phyloP scores from a whole-genome alignment of 2,113 vertebrate species.

The Corynorhinus townsendii region DNA sequence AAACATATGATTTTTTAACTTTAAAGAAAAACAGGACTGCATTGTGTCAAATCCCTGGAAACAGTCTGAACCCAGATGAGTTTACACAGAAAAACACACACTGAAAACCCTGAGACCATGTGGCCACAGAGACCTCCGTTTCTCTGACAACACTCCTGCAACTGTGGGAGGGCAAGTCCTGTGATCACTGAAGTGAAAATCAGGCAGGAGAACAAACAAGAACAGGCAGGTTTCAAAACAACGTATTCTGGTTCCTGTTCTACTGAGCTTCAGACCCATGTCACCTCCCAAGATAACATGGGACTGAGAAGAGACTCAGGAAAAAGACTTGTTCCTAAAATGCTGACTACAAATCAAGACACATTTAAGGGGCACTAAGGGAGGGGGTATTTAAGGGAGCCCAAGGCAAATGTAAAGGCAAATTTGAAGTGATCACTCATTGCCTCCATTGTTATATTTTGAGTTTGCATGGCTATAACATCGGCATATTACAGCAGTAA shows the following conservation, averaged over 20 bases:
- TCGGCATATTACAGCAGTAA: neutral
- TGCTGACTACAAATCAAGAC: neutral
- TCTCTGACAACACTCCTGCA: constrained; percentile 33
- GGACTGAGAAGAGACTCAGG: neutral
- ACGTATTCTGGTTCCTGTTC: neutral
- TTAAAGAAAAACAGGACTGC: constrained; percentile 63
- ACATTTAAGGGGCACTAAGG: neutral
- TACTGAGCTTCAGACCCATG: neutral
- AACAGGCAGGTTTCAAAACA: neutral
- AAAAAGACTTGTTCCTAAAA: neutral
- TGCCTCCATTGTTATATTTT: neutral
- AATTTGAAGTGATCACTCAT: neutral
- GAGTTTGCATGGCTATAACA: neutral
- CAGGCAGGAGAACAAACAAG: constrained; percentile 12
- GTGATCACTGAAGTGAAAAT: neutral
- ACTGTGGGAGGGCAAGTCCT: neutral
- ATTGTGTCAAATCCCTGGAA: constrained; percentile 58
- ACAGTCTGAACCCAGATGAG: constrained; percentile 23
- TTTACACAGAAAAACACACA: constrained; percentile 30
- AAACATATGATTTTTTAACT: constrained; percentile 55
- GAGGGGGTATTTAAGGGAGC: neutral
- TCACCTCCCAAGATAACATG: neutral
- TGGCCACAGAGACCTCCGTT: constrained; percentile 32
- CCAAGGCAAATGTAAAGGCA: neutral
- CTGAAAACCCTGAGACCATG: neutral